Percentiles rank a stretch among this genome's conserved stretches.
Conservation (phyloP, 2,888 invertebrate genomes). For the Lagria hirta region DNA sequence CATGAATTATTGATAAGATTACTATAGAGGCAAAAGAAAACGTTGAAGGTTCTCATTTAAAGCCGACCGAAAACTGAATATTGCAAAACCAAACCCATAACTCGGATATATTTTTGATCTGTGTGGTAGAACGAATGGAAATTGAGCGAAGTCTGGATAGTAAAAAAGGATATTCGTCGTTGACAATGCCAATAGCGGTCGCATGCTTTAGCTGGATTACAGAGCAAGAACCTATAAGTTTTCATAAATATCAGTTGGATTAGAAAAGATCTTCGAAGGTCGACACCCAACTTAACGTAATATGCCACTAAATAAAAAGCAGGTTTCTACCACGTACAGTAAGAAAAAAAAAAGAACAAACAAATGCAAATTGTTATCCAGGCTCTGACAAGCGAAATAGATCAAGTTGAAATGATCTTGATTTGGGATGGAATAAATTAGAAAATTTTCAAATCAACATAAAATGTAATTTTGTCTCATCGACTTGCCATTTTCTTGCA, state of each 20-base stretch:
- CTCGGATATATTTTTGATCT: slow-evolving; percentile 6
- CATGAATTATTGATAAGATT: slow-evolving; percentile 26
- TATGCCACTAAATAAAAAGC: slow-evolving; percentile 23
- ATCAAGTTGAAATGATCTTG: slow-evolving; percentile 10
- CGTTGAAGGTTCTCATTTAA: slow-evolving; percentile 6
- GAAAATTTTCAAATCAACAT: no score
- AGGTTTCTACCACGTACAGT: slow-evolving; percentile 14
- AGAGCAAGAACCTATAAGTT: slow-evolving; percentile 15
- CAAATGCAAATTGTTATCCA: slow-evolving; percentile 20
- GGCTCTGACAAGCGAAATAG: slow-evolving; percentile 17
- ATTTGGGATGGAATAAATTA: background rate
- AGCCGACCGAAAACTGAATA: slow-evolving; percentile 6
- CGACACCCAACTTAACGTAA: slow-evolving; percentile 26
- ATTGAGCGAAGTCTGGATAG: background rate
- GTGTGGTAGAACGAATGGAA: background rate
- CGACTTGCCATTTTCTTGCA: no score
- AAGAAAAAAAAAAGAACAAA: slow-evolving; percentile 24
- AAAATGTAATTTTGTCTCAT: no score
- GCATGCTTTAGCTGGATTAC: slow-evolving; percentile 6
- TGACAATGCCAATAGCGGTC: background rate
- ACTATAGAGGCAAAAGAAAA: slow-evolving; percentile 17
- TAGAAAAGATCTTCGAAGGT: slow-evolving; percentile 8
- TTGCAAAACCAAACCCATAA: slow-evolving; percentile 3
- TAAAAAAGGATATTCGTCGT: slow-evolving; percentile 1
- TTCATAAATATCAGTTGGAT: slow-evolving; percentile 13